Conservation (phyloP, 2,797 vertebrate species). For the Podarcis siculus region DNA sequence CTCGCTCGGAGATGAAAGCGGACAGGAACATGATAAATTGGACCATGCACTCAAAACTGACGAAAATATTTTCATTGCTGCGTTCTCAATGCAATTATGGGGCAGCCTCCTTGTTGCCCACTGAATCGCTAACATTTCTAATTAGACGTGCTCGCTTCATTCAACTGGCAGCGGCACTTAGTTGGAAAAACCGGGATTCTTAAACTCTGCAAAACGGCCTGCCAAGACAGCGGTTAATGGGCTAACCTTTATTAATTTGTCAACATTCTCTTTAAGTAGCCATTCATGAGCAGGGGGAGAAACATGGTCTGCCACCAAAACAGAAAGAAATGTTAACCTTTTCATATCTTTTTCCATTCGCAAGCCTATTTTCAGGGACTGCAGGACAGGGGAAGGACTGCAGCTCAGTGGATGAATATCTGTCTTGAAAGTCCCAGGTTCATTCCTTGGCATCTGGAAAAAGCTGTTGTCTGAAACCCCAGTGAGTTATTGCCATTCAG, state of each 20-base stretch:
- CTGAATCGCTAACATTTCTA: background rate
- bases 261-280: background rate
- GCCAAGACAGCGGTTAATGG: background rate
- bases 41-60: conserved; percentile 7
- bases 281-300: accelerated
- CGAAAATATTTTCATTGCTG: conserved; percentile 7
- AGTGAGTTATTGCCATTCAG: too few relatives aligned
- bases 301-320: too few relatives aligned
- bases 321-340: too few relatives aligned
- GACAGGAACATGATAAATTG: conserved; percentile 8
- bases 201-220: background rate
- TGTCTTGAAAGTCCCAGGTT: too few relatives aligned
- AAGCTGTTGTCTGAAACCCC: too few relatives aligned
- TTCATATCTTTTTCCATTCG: too few relatives aligned
- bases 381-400: too few relatives aligned
- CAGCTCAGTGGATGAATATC: too few relatives aligned
- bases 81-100: background rate
- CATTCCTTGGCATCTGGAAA: too few relatives aligned
- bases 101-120: background rate
- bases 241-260: background rate
- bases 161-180: accelerated
- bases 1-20: background rate
- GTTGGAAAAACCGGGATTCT: background rate
- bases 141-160: background rate
- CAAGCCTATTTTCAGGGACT: too few relatives aligned